phyloP scores from a whole-genome alignment of 1,140 invertebrate genomes.

The Dreissena polymorpha region DNA sequence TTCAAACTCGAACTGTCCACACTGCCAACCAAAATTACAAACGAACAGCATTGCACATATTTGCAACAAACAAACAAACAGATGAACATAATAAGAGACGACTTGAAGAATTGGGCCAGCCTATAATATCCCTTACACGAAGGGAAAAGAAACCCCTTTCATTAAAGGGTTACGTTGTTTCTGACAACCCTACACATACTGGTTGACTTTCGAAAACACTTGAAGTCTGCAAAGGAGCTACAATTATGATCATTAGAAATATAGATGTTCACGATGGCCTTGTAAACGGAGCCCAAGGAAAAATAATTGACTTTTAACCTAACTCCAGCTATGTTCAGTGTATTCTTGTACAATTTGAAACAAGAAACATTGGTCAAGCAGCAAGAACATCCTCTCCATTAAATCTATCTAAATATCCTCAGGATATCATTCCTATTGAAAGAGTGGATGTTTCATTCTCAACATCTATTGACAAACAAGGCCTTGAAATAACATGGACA shows the following conservation, averaged over 20 bases:
- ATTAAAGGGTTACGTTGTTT: constrained; percentile 29
- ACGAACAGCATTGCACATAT: constrained; percentile 31
- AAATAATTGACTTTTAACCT: constrained; percentile 13
- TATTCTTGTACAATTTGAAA: constrained; percentile 45
- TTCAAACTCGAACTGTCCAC: constrained; percentile 25
- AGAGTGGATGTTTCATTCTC: constrained; percentile 45
- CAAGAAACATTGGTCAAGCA: constrained; percentile 10
- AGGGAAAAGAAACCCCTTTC: constrained; percentile 27
- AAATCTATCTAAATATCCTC: constrained; percentile 5
- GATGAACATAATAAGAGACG: constrained; percentile 42
- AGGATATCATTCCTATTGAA: constrained; percentile 15
- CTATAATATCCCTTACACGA: constrained; percentile 16
- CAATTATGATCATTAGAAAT: constrained; percentile 47
- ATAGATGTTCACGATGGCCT: constrained; percentile 47
- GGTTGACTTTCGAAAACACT: constrained; percentile 36
- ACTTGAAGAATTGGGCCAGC: constrained; percentile 18
- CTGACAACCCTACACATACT: constrained; percentile 36
- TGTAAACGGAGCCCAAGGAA: constrained; percentile 44
- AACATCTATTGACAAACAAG: constrained; percentile 2
- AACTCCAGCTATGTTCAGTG: constrained; percentile 11
- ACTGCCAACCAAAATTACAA: constrained; percentile 24
- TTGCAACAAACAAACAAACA: constrained; percentile 28
- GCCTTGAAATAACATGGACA: constrained; percentile 40
- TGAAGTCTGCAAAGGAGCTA: constrained; percentile 26
- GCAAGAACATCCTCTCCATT: constrained; percentile 33